Evolutionary conservation across 2,797 vertebrate genomes (phyloP).

Genomic region (Ctenosaura bakeri): DNA sequence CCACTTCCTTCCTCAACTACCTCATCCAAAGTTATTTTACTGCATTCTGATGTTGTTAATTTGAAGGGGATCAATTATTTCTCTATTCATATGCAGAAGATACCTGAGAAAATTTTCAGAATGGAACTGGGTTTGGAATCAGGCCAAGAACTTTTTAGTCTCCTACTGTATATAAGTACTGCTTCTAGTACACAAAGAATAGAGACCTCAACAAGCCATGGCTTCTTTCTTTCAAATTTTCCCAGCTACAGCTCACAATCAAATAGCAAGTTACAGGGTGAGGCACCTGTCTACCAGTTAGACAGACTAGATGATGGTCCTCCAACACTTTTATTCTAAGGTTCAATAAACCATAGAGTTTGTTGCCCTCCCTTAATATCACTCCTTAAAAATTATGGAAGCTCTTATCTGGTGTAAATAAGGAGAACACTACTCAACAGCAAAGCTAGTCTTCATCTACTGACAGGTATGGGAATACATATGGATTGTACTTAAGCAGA

Average conservation of each 20-base stretch:
- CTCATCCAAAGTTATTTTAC: neutral
- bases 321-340: neutral
- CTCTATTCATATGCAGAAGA: constrained; percentile 24
- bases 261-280: neutral
- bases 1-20: neutral
- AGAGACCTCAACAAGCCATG: neutral
- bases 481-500: neutral
- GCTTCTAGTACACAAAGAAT: neutral
- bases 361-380: neutral
- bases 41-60: neutral
- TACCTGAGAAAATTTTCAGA: neutral
- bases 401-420: neutral
- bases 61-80: neutral
- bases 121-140: neutral
- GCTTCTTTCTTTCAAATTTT: too few relatives aligned
- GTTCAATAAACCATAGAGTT: neutral
- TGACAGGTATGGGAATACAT: neutral
- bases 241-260: too few relatives aligned
- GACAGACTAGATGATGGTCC: neutral
- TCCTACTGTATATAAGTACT: too few relatives aligned
- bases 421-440: neutral
- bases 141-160: neutral
- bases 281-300: neutral
- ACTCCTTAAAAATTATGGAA: neutral
- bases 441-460: neutral